A percentile compares a stretch with the other conserved stretches of the same genome.
phyloP scores from a whole-genome alignment of 1,140 invertebrate genomes.

The Trichonephila clavipes region DNA sequence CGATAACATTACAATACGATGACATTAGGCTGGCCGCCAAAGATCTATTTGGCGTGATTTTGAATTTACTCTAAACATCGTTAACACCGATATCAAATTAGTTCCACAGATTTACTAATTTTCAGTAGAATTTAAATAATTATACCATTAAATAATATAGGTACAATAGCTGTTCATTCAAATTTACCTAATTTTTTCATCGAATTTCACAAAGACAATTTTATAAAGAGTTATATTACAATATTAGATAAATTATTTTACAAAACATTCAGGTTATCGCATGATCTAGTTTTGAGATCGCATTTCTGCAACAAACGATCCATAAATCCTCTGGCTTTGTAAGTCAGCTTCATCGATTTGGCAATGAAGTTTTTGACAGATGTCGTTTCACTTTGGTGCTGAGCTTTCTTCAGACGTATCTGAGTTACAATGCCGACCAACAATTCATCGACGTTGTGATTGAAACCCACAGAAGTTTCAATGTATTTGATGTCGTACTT shows the following conservation, averaged over 20 bases:
- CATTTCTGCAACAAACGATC: conserved; percentile 79
- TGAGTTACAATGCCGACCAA: conserved; percentile 87
- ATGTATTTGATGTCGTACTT: conserved; percentile 88
- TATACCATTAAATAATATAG: too few species aligned
- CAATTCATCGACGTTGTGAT: conserved; percentile 90
- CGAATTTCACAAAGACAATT: too few species aligned
- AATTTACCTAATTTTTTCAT: too few species aligned
- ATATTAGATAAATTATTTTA: conserved; percentile 64
- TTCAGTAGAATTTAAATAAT: too few species aligned
- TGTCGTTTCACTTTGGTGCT: neutral
- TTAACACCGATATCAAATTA: too few species aligned
- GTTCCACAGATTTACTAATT: too few species aligned
- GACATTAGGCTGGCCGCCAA: too few species aligned
- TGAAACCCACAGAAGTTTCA: conserved; percentile 89
- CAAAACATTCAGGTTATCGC: conserved; percentile 80
- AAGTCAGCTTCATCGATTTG: conserved; percentile 51
- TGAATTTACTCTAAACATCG: too few species aligned
- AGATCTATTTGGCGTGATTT: too few species aligned
- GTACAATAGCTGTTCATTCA: too few species aligned
- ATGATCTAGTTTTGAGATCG: conserved; percentile 79
- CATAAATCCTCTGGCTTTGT: conserved; percentile 78
- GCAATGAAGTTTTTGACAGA: conserved; percentile 56
- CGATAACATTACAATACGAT: too few species aligned
- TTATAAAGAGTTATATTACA: too few species aligned
- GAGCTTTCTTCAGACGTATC: conserved; percentile 80